Conservation (phyloP, 1,140 invertebrate species). For the Heterodera carotae region DNA sequence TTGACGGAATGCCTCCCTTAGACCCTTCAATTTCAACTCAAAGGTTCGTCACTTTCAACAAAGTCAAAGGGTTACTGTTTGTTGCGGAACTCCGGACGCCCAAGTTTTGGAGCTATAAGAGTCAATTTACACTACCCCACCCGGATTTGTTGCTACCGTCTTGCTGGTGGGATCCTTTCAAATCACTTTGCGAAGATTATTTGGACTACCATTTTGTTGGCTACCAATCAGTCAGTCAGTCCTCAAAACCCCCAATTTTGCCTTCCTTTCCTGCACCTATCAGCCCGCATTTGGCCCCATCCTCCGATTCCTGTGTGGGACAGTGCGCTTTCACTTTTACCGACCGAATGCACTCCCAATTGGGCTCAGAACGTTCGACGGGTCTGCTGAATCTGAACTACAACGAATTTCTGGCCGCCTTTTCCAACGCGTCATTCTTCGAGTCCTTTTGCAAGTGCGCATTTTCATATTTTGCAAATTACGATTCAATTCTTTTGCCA, state of each 20-base stretch:
- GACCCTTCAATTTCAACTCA: constrained; percentile 6
- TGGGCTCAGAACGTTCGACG: constrained; percentile 49
- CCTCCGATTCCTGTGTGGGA: constrained; percentile 61
- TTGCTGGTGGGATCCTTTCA: too few relatives aligned
- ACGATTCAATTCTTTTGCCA: constrained; percentile 26
- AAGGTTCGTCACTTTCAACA: constrained; percentile 4
- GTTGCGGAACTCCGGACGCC: too few relatives aligned
- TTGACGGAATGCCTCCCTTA: neutral
- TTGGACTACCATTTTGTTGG: too few relatives aligned
- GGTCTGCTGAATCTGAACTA: constrained; percentile 65
- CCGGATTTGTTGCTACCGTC: too few relatives aligned
- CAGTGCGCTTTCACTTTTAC: constrained; percentile 64
- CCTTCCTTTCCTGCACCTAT: neutral
- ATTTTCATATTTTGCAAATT: neutral
- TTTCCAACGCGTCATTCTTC: constrained; percentile 63
- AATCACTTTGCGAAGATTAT: too few relatives aligned
- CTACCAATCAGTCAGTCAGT: too few relatives aligned
- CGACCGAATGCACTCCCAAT: constrained; percentile 52
- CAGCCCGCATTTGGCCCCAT: constrained; percentile 47
- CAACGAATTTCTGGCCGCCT: constrained; percentile 62
- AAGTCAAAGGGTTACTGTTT: too few relatives aligned
- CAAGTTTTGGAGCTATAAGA: too few relatives aligned
- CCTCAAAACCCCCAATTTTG: neutral
- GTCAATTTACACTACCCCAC: too few relatives aligned
- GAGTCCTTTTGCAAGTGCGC: constrained; percentile 59